phyloP scores from a whole-genome alignment of 1,140 invertebrate species.

The Diorhabda elongata region DNA sequence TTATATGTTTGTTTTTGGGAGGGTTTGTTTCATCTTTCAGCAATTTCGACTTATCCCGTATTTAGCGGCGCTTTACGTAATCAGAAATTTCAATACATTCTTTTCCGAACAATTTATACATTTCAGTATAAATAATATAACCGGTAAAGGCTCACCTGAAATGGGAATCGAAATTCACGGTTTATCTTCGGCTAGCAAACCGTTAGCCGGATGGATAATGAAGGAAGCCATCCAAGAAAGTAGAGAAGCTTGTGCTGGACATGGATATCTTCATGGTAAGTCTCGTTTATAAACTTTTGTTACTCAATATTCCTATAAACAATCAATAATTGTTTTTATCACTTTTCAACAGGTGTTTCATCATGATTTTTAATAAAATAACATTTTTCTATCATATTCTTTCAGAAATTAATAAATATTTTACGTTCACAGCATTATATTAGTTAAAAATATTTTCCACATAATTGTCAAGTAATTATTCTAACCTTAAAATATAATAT shows the following conservation, averaged over 20 bases:
- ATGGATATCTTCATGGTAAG: conserved; percentile 71
- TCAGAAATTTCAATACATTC: conserved; percentile 66
- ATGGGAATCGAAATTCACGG: conserved; percentile 80
- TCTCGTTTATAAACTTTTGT: not conserved
- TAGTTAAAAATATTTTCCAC: too few species aligned
- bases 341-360: too few species aligned
- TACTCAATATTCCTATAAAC: too few species aligned
- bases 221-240: conserved; percentile 86
- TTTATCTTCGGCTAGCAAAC: conserved; percentile 83
- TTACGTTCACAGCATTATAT: too few species aligned
- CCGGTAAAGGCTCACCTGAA: conserved; percentile 27
- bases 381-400: too few species aligned
- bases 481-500: too few species aligned
- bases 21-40: conserved; percentile 45
- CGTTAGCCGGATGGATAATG: conserved; percentile 78
- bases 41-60: conserved; percentile 91
- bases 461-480: too few species aligned
- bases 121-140: conserved; percentile 39
- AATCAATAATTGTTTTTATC: too few species aligned
- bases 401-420: too few species aligned
- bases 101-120: conserved; percentile 39
- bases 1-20: too few species aligned
- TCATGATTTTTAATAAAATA: too few species aligned
- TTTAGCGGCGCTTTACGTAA: conserved; percentile 74
- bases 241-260: conserved; percentile 84